Conservation (phyloP, 2,797 vertebrate species). For the Rhinatrema bivittatum region DNA sequence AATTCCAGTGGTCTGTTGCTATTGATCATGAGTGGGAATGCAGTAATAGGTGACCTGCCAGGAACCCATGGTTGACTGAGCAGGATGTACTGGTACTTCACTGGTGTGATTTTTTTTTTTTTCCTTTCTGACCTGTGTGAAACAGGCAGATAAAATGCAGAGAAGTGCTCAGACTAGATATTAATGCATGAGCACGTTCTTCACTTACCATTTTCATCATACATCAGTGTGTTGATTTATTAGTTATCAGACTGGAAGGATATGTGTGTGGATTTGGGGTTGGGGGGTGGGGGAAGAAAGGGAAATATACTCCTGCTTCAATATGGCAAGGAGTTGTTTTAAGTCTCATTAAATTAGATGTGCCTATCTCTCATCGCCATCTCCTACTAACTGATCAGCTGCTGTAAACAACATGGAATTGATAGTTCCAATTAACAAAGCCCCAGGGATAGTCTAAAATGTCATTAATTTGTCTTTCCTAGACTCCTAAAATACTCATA, state of each 20-base stretch:
- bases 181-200: neutral
- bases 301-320: neutral
- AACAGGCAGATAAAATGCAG: slow-evolving; percentile 1
- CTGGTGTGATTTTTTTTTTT: too few species aligned
- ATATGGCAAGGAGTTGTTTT: neutral
- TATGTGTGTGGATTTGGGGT: too few species aligned
- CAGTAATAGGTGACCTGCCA: neutral
- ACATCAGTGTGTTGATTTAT: too few species aligned
- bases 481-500: too few species aligned
- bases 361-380: neutral
- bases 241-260: neutral
- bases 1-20: too few species aligned
- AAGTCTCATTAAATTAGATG: slow-evolving; percentile 27
- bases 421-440: slow-evolving; percentile 35
- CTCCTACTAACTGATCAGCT: slow-evolving; percentile 19
- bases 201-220: neutral
- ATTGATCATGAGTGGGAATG: too few species aligned
- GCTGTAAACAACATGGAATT: slow-evolving; percentile 31
- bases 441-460: slow-evolving; percentile 22
- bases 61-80: neutral
- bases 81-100: neutral
- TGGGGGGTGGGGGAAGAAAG: neutral
- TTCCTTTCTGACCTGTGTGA: neutral
- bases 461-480: too few species aligned
- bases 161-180: fast-evolving